Percentiles rank a stretch among this genome's conserved stretches.
Conservation (phyloP, 2,113 vertebrate species). For the Phaethon lepturus region DNA sequence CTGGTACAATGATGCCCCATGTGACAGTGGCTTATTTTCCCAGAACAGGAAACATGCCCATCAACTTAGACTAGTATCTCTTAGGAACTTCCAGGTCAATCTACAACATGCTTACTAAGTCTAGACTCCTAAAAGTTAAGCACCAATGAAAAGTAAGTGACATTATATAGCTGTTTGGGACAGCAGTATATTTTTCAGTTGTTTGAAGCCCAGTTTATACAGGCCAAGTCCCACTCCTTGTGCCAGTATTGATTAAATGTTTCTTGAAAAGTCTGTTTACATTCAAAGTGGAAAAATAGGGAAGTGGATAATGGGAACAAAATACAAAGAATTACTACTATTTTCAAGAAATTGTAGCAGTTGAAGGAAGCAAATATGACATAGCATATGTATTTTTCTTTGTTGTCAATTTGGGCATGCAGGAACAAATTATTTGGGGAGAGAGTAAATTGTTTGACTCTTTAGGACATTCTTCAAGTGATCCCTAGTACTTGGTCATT, state of each 20-base stretch:
- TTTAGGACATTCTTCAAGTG: not conserved
- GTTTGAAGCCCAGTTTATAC: not conserved
- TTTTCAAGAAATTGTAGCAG: not conserved
- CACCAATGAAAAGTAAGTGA: not conserved
- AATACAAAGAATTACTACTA: not conserved
- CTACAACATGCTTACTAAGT: not conserved
- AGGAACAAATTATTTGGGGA: not conserved
- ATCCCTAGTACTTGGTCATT: not conserved
- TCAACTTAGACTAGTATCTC: not conserved
- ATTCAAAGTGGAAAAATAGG: not conserved
- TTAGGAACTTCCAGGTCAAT: not conserved
- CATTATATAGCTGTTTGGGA: not conserved
- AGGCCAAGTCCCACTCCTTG: not conserved
- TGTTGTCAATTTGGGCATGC: not conserved
- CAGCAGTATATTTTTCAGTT: not conserved
- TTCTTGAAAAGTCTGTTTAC: not conserved
- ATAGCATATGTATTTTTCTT: not conserved
- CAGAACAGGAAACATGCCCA: not conserved
- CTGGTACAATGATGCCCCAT: accelerated
- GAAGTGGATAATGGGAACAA: not conserved
- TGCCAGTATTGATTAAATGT: not conserved
- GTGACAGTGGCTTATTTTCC: not conserved
- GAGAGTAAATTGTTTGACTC: not conserved
- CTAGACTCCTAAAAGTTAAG: not conserved
- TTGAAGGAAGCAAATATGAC: not conserved